Conservation (phyloP, 2,888 invertebrate genomes). For the Anoplius nigerrimus region DNA sequence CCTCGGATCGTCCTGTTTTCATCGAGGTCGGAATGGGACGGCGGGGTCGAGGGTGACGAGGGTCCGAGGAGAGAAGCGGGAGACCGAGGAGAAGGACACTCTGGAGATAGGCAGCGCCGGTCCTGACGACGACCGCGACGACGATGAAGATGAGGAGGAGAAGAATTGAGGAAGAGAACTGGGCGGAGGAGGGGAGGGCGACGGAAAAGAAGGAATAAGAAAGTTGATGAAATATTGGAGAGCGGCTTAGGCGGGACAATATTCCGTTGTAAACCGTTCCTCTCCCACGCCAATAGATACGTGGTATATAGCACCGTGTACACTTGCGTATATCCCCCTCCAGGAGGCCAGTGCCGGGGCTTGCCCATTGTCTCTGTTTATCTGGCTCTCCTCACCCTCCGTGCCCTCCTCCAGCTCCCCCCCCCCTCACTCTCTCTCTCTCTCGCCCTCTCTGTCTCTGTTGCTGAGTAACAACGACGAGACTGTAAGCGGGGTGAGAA, state of each 20-base stretch:
- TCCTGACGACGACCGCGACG: neutral
- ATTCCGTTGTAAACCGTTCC: constrained; percentile 71
- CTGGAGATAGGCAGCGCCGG: neutral
- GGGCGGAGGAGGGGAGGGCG: constrained; percentile 16
- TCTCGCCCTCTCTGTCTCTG: neutral
- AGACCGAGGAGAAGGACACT: constrained; percentile 17
- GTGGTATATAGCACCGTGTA: constrained; percentile 43
- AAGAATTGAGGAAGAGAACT: constrained; percentile 3
- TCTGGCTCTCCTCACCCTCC: neutral
- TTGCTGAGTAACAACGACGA: neutral
- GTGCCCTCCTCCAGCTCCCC: too few relatives aligned
- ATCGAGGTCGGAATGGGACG: constrained; percentile 3
- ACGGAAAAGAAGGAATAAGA: constrained; percentile 66
- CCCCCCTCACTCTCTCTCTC: neutral
- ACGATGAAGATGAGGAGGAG: constrained; percentile 1
- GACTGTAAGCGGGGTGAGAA: too few relatives aligned
- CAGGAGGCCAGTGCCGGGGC: neutral
- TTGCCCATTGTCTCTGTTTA: constrained; percentile 15
- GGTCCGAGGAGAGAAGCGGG: neutral
- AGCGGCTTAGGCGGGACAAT: constrained; percentile 73
- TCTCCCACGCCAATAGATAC: constrained; percentile 64
- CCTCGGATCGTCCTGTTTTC: constrained; percentile 29
- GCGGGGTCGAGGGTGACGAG: constrained; percentile 7
- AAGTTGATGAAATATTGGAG: constrained; percentile 74
- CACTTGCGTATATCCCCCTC: constrained; percentile 12